Percentiles rank a stretch among this genome's conserved stretches.
Evolutionary conservation across 2,888 invertebrate genomes (phyloP).

Genomic region (Fragum sueziense): DNA sequence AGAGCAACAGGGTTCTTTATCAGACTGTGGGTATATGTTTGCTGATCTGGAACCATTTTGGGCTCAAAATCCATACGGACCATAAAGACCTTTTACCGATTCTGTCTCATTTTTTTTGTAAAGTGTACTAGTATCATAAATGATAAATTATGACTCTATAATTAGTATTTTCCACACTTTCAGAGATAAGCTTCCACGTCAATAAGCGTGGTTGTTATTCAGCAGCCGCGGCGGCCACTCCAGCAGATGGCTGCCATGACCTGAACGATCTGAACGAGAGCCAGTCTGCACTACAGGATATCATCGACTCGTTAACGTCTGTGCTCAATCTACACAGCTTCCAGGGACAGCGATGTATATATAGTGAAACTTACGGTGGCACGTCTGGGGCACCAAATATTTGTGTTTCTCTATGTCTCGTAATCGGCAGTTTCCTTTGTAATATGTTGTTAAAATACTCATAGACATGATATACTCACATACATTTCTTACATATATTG

Average conservation of each 20-base stretch:
- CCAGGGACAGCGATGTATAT: background rate
- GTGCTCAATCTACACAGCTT: conserved; percentile 1
- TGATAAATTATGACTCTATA: no score
- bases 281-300: background rate
- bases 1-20: no score
- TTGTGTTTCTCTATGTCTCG: background rate
- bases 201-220: background rate
- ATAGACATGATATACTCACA: no score
- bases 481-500: no score
- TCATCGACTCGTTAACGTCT: background rate
- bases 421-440: background rate
- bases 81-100: no score
- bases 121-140: no score
- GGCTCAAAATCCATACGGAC: no score
- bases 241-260: conserved; percentile 1
- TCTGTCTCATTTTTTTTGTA: no score
- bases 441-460: background rate
- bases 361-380: background rate
- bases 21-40: no score
- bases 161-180: no score
- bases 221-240: background rate
- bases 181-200: conserved; percentile 3
- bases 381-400: background rate
- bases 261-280: background rate
- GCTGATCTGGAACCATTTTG: no score